Evolutionary conservation across 2,113 vertebrate species (phyloP), one percentile per base, ranked within the genome.

Genomic region (Vulpes vulpes): DNA sequence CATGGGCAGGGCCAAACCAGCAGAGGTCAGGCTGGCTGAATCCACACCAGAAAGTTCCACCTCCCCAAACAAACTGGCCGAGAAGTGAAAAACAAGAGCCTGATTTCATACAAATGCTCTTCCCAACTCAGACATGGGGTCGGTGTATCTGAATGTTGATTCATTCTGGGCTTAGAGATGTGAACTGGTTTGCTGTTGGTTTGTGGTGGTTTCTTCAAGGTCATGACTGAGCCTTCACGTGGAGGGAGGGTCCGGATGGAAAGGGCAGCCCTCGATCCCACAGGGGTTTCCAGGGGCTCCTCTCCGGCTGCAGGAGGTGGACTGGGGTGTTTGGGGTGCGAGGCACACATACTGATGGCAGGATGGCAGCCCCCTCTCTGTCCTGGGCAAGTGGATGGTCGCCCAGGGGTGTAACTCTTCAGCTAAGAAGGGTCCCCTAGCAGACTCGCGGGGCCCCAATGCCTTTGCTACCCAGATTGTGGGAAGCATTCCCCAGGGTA

Each of bases 41-140:
- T 30, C 49, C 55, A 25, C 51, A 11, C 16, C 16, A n/a, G 69
- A 49, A 49, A 49, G 67, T 27, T 4, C 20, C 20, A 11, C 49
- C 16, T 65, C 55, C 9, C n/a, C 0, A 8, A 30, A 30, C 43
- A n/a, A 49, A 30, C 64, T 35, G 64, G 43, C 85, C 3, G 65
- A 76, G 53, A 51, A 90, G 22, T 11, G 20, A 49, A 51, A 57
- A 32, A 35, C 53, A 14, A 69, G 23, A 51, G 27, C 43, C 23
- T 2, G 8, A 27, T 23, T 64, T 67, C 2, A 11, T 15, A 25
- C 27, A 23, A 71, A 71, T 30, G 0, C 57, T 51, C 32, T 27
- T 86, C 38, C 27, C 0, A 1, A 35, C 8, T 25, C 17, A 20
- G 65, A 64, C 19, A 1, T 1, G 0, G 53, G 0, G 9, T 53